Conservation (phyloP, 2,113 vertebrate genomes). For the Origma solitaria region DNA sequence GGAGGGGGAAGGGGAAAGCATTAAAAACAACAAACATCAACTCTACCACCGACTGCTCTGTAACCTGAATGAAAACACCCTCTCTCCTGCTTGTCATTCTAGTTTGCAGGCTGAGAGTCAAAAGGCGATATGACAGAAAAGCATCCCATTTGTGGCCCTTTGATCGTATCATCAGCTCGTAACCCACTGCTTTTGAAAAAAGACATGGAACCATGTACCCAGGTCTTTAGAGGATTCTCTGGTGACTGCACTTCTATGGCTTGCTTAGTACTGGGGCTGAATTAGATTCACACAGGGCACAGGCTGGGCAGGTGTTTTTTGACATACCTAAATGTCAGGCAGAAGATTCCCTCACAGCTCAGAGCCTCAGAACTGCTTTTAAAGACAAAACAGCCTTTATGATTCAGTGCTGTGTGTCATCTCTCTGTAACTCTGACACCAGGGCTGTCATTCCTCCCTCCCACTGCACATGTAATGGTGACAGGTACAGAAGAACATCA, state of each 20-base stretch:
- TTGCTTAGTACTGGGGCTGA: background rate
- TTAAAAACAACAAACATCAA: background rate
- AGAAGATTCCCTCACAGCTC: background rate
- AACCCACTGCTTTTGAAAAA: background rate
- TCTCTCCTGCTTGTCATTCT: background rate
- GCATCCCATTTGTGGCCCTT: background rate
- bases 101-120: background rate
- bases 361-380: background rate
- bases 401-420: conserved; percentile 1
- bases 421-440: background rate
- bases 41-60: background rate
- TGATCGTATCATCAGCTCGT: background rate
- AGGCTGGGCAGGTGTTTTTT: background rate
- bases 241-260: background rate
- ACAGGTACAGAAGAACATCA: background rate
- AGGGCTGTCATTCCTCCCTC: background rate
- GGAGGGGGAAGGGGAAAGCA: accelerated
- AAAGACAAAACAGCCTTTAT: conserved; percentile 21
- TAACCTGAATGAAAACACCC: background rate
- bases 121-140: background rate
- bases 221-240: background rate
- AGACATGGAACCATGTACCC: background rate
- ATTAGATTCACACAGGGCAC: background rate
- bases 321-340: background rate
- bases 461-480: background rate